phyloP scores from a whole-genome alignment of 2,113 vertebrate genomes.

The Sapayoa aenigma region DNA sequence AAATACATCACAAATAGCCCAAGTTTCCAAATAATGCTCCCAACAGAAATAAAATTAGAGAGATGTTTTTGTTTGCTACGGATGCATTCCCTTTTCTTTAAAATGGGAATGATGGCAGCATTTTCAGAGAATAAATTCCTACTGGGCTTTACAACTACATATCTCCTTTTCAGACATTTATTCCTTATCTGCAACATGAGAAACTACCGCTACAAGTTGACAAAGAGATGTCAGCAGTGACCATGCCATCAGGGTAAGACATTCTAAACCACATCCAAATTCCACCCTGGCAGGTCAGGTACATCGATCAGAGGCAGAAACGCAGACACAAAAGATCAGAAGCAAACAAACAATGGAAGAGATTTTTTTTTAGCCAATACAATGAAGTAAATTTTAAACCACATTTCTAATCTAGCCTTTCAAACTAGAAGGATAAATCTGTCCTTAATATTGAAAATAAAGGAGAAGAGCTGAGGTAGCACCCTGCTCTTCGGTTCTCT shows the following conservation, averaged over 20 bases:
- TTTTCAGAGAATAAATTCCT: conserved; percentile 38
- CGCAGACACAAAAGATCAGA: background rate
- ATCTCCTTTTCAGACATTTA: background rate
- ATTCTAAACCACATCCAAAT: background rate
- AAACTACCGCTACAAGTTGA: background rate
- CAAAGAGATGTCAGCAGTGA: background rate
- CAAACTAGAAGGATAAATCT: background rate
- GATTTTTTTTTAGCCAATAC: background rate
- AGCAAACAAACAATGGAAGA: background rate
- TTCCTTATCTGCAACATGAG: background rate
- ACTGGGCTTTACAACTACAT: background rate
- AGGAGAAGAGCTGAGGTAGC: background rate
- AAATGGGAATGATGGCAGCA: background rate
- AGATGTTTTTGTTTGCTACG: background rate
- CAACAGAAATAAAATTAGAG: background rate
- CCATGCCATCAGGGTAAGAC: background rate
- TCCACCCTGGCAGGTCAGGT: background rate
- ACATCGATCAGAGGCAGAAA: background rate
- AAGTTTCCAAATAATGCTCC: background rate
- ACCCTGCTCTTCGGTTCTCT: background rate
- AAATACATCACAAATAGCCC: background rate
- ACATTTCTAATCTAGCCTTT: background rate
- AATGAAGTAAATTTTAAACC: background rate
- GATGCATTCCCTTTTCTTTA: background rate
- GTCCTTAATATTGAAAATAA: background rate